Conservation (phyloP, 2,113 vertebrate species). For the Lonchura striata region DNA sequence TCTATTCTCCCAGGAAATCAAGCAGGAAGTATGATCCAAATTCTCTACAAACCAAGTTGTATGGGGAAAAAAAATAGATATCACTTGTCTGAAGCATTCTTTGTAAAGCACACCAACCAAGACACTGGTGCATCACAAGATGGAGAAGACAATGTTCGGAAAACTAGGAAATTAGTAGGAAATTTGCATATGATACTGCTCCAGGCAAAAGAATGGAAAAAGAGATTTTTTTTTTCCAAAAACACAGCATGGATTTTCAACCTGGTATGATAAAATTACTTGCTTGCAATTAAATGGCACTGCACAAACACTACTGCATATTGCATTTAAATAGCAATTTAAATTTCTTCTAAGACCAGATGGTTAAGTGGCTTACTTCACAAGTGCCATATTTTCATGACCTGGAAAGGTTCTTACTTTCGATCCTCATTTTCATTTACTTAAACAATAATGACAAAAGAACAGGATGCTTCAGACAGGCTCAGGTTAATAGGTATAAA, state of each 20-base stretch:
- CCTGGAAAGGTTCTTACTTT: background rate
- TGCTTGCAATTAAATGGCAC: background rate
- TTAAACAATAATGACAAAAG: conserved; percentile 12
- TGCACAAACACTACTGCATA: background rate
- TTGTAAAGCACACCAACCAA: background rate
- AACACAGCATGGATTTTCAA: background rate
- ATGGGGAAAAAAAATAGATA: background rate
- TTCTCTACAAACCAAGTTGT: background rate
- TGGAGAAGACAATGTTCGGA: background rate
- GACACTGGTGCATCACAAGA: background rate
- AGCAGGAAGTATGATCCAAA: background rate
- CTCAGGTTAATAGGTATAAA: background rate
- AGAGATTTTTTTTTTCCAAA: background rate
- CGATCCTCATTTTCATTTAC: background rate
- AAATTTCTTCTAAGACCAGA: background rate
- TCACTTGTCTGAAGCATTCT: background rate
- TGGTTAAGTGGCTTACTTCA: background rate
- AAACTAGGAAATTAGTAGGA: background rate
- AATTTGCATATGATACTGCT: background rate
- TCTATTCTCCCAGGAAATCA: background rate
- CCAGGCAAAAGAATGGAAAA: background rate
- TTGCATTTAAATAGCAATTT: background rate
- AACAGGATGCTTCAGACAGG: background rate
- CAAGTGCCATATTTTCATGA: background rate
- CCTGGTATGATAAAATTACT: background rate